Evolutionary conservation across 2,888 invertebrate genomes (phyloP).

Genomic region (Celastrina argiolus): DNA sequence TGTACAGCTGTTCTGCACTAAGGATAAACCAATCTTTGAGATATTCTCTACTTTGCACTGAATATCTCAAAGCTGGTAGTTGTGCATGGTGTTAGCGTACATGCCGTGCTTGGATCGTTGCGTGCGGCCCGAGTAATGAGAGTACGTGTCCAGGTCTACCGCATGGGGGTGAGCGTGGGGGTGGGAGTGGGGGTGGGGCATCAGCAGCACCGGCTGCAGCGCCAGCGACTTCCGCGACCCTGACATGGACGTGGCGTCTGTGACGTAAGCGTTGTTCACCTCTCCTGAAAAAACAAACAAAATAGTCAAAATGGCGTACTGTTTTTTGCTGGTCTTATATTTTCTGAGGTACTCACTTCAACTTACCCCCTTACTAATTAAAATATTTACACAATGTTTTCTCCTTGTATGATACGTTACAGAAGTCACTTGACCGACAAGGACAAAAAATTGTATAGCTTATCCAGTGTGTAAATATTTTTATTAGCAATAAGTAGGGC

Average conservation of each 20-base stretch:
- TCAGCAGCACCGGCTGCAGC: constrained; percentile 90
- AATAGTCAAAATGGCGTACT: not conserved
- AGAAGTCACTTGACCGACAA: too few species aligned
- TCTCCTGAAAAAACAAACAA: constrained; percentile 80
- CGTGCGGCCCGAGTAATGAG: constrained; percentile 87
- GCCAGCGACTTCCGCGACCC: constrained; percentile 92
- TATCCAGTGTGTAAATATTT: too few species aligned
- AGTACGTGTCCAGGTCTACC: constrained; percentile 84
- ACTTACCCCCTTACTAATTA: too few species aligned
- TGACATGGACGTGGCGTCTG: constrained; percentile 89
- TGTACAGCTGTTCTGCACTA: too few species aligned
- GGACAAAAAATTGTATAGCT: too few species aligned
- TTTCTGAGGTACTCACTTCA: too few species aligned
- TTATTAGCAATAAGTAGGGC: too few species aligned
- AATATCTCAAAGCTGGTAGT: constrained; percentile 79
- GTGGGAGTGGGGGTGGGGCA: constrained; percentile 80
- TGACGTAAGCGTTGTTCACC: constrained; percentile 91
- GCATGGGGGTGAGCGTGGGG: not conserved
- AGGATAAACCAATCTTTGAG: constrained; percentile 7
- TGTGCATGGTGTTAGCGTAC: constrained; percentile 83
- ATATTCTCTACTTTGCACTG: constrained; percentile 30
- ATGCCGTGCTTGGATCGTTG: constrained; percentile 79
- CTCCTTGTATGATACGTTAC: too few species aligned
- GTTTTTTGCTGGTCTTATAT: too few species aligned
- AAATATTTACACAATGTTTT: too few species aligned